Evolutionary conservation across 2,113 vertebrate genomes (phyloP).

Genomic region (Indicator maculatus): DNA sequence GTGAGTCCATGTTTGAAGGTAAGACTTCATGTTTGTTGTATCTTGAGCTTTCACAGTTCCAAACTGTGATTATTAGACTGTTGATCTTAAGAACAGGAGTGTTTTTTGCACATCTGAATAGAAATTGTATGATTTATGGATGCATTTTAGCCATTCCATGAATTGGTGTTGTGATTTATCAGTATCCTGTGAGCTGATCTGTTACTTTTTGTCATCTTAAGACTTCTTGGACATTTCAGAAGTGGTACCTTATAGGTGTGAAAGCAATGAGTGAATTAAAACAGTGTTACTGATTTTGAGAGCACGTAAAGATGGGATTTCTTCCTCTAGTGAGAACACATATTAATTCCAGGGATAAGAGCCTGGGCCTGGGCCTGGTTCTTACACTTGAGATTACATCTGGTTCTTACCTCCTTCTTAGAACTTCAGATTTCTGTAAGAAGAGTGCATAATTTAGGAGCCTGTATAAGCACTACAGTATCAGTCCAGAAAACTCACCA

Average conservation of each 20-base stretch:
- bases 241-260: neutral
- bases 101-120: neutral
- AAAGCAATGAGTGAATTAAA: neutral
- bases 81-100: neutral
- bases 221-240: neutral
- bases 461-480: neutral
- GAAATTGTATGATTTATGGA: neutral
- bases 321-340: neutral
- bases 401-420: neutral
- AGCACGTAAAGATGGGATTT: neutral
- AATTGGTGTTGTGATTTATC: neutral
- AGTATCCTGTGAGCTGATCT: neutral
- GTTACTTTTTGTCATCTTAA: neutral
- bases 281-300: neutral
- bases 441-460: neutral
- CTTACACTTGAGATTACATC: too few relatives aligned
- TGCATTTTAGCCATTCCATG: neutral
- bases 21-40: too few relatives aligned
- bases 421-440: neutral
- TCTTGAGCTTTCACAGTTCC: neutral
- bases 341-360: neutral
- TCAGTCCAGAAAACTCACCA: conserved; percentile 63
- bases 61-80: neutral
- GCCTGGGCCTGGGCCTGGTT: neutral
- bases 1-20: neutral